Base-by-base conservation (phyloP, 2,797 vertebrate genomes). In the Chelon auratus region DNA sequence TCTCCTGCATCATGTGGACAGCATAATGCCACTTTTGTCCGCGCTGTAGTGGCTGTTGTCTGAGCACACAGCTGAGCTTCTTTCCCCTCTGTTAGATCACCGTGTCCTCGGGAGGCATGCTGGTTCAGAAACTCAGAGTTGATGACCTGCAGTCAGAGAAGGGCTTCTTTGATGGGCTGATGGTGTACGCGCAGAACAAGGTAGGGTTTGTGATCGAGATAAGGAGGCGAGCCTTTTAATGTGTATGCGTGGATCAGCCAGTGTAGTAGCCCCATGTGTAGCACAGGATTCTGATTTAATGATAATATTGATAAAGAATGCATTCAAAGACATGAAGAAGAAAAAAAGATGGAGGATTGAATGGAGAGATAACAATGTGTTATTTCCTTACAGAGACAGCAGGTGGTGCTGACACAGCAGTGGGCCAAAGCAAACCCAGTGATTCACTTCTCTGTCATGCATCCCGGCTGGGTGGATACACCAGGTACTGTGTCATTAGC, bases 21-120 rank as follows among this genome's bases (percentile, higher is more conserved):
- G 68, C 68, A 92, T 82, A 92, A 91, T 71, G 88, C 13, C 57
- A 47, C 87, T 62, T 69, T 87, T 91, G 85, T 91, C 52, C 54
- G 22, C 4, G 7, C 71, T 87, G 69, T 12, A 66, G 67, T 58
- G 83, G 69, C 69, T 77, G 80, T 85, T 81, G 75, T 88, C 67
- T 87, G 7, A 85, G 52, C 81, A 76, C 71, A 92, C 89, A 86
- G 75, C 88, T 85, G 69, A 12, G 63, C 43, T 65, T 85, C 67
- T 84, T 68, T 68, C 82, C 54, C 47, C 74, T 18, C 52, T 64
- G 58, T 88, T 90, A 95, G 94, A 94, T 95, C 83, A 94, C 92
- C 2, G 94, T 95, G 86, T 94, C 94, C 56, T 94, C 93, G 1
- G 94, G 94, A 33, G 93, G 93, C 60, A 95, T 95, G 94, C 86